These are phyloP conservation scores for Clunio marinus DNA, from an alignment of 2,888 invertebrate genomes.

Conservation along the genomic window DNA sequence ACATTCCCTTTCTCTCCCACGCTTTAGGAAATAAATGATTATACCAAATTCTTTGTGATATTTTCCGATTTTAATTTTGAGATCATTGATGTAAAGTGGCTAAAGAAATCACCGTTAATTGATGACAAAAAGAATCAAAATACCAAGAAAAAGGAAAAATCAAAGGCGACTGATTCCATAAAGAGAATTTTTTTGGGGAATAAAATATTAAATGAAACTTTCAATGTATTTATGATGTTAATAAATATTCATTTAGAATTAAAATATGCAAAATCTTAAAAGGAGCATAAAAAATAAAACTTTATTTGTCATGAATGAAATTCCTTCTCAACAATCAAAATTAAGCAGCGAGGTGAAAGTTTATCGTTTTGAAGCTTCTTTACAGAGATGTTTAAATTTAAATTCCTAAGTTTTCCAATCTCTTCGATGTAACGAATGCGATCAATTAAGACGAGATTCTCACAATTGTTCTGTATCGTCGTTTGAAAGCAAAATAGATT, in stretches of 20 bases:
- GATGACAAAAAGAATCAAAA: not conserved
- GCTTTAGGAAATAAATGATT: not conserved
- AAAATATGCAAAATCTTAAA: too few species aligned
- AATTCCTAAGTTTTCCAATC: slow-evolving; percentile 45
- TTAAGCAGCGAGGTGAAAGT: slow-evolving; percentile 64
- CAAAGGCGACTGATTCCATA: not conserved
- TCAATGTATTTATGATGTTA: too few species aligned
- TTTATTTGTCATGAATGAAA: slow-evolving; percentile 34
- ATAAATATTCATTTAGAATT: too few species aligned
- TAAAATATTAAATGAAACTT: not conserved
- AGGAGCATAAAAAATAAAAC: not conserved
- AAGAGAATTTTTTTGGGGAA: not conserved
- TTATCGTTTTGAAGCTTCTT: slow-evolving; percentile 59
- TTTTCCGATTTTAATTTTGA: too few species aligned
- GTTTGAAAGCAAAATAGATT: slow-evolving; percentile 51
- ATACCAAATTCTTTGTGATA: not conserved
- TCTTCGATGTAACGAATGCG: slow-evolving; percentile 53
- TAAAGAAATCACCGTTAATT: not conserved
- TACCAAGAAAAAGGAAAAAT: not conserved
- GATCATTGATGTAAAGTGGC: too few species aligned
- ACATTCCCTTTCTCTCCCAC: too few species aligned
- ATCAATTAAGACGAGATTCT: slow-evolving; percentile 56
- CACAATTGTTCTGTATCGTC: slow-evolving; percentile 56
- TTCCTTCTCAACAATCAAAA: slow-evolving; percentile 57
- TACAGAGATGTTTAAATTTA: slow-evolving; percentile 51